Conservation (phyloP, 1,140 invertebrate genomes). For the Diachasmimorpha longicaudata region DNA sequence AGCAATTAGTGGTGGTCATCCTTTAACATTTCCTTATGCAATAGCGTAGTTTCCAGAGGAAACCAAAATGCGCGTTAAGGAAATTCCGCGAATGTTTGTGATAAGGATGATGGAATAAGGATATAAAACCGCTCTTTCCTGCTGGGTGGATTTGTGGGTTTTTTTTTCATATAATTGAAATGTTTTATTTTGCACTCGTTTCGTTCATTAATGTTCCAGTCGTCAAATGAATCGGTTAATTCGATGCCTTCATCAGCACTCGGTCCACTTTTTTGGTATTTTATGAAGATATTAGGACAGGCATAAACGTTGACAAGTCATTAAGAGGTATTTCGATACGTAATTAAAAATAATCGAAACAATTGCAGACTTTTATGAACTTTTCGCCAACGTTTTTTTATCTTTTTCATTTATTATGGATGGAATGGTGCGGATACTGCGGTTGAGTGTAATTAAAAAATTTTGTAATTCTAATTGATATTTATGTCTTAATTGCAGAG, state of each 20-base stretch:
- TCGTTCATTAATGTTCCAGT: background rate
- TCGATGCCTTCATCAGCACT: background rate
- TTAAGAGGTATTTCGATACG: background rate
- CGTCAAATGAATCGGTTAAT: background rate
- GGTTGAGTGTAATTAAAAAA: background rate
- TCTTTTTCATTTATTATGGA: background rate
- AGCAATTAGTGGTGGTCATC: slow-evolving; percentile 3
- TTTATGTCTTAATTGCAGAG: slow-evolving; percentile 31
- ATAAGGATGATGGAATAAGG: background rate
- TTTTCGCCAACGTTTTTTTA: background rate
- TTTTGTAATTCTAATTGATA: background rate
- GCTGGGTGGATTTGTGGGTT: background rate
- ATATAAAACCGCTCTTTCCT: background rate
- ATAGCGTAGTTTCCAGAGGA: slow-evolving; percentile 3
- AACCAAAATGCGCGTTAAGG: background rate
- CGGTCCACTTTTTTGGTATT: no score
- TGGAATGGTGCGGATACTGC: background rate
- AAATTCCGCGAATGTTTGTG: background rate
- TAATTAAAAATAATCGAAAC: background rate
- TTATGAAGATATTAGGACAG: no score
- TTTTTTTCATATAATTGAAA: background rate
- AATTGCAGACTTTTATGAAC: background rate
- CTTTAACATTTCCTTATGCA: background rate
- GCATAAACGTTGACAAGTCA: background rate
- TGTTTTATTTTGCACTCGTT: background rate